Percentiles rank a stretch among this genome's conserved stretches.
phyloP scores from a whole-genome alignment of 2,888 invertebrate species.

The Hylaea fasciaria region DNA sequence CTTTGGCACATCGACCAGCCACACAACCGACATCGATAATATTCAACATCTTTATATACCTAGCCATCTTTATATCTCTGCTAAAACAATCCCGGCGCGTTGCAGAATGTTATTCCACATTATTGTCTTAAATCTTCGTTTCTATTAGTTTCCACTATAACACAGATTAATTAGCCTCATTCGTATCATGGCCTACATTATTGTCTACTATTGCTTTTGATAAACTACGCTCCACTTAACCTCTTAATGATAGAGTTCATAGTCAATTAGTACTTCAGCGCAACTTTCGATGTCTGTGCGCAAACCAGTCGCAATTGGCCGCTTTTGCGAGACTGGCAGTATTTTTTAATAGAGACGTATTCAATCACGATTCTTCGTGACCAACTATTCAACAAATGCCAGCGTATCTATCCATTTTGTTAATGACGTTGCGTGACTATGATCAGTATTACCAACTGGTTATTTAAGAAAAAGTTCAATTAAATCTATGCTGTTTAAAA shows the following conservation, averaged over 20 bases:
- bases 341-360: constrained; percentile 62
- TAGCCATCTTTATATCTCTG: constrained; percentile 61
- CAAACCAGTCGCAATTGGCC: constrained; percentile 70
- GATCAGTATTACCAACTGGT: constrained; percentile 21
- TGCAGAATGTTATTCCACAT: constrained; percentile 39
- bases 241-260: constrained; percentile 71
- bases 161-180: constrained; percentile 48
- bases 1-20: constrained; percentile 57
- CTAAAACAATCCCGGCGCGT: constrained; percentile 48
- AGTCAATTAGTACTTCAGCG: constrained; percentile 75
- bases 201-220: constrained; percentile 57
- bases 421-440: constrained; percentile 48
- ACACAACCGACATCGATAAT: constrained; percentile 68
- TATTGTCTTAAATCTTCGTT: constrained; percentile 16
- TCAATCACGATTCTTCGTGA: constrained; percentile 59
- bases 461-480: constrained; percentile 24
- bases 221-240: constrained; percentile 72
- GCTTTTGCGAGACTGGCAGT: constrained; percentile 56
- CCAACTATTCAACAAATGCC: constrained; percentile 43
- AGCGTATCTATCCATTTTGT: constrained; percentile 28
- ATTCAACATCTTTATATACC: constrained; percentile 63
- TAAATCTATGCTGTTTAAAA: constrained; percentile 21
- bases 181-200: constrained; percentile 49
- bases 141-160: constrained; percentile 15
- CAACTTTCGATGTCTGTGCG: constrained; percentile 68